Evolutionary conservation across 2,797 vertebrate species (phyloP).

Genomic region (Lutjanus argentimaculatus): DNA sequence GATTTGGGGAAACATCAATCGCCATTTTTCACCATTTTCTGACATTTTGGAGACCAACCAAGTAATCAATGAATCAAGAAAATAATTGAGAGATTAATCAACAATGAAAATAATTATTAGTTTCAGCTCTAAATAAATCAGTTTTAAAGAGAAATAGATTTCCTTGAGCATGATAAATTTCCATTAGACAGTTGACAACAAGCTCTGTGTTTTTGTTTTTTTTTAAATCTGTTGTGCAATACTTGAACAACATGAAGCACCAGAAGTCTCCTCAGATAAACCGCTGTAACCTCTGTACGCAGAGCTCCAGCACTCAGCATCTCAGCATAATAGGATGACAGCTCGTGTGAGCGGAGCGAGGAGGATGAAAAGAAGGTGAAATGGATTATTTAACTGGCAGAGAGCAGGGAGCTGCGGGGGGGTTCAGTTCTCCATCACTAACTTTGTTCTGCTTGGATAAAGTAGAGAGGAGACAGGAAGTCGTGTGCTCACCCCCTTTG

Average conservation of each 20-base stretch:
- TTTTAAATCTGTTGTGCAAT: slow-evolving; percentile 37
- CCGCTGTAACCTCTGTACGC: slow-evolving; percentile 40
- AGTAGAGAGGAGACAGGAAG: slow-evolving; percentile 67
- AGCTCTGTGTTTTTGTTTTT: slow-evolving; percentile 17
- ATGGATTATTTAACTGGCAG: slow-evolving; percentile 84
- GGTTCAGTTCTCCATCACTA: slow-evolving; percentile 76
- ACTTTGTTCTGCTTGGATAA: slow-evolving; percentile 80
- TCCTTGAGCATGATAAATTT: neutral
- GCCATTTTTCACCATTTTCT: no score
- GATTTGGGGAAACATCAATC: no score
- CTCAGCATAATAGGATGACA: slow-evolving; percentile 73
- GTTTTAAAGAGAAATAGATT: neutral
- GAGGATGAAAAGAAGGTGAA: slow-evolving; percentile 80
- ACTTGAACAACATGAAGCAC: slow-evolving; percentile 36
- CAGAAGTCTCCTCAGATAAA: slow-evolving; percentile 51
- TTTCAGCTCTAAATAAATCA: neutral
- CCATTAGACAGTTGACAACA: slow-evolving; percentile 9
- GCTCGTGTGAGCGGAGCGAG: slow-evolving; percentile 65
- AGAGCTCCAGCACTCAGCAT: slow-evolving; percentile 45
- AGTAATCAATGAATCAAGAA: no score
- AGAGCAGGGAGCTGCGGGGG: slow-evolving; percentile 77
- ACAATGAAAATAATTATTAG: no score
- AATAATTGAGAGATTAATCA: no score
- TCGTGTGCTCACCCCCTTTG: slow-evolving; percentile 47
- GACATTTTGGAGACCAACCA: no score